These are phyloP conservation scores for Sebastes nivosus DNA, from an alignment of 2,797 vertebrate species.

Conservation along the genomic window DNA sequence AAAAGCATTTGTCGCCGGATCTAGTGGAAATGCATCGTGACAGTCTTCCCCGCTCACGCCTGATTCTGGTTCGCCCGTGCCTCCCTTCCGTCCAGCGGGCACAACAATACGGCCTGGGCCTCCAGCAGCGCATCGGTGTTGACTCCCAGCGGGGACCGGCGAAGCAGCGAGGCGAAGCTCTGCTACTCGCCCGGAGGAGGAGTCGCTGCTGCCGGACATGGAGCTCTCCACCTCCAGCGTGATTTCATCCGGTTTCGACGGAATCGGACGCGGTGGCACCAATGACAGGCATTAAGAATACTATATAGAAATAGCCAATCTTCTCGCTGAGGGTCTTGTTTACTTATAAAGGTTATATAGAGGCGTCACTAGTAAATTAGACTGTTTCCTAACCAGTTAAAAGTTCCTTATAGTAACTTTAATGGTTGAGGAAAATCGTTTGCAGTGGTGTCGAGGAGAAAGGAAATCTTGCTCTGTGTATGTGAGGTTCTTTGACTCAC, in stretches of 20 bases:
- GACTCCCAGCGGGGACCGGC: too few species aligned
- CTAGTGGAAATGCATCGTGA: too few species aligned
- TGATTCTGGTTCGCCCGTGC: neutral
- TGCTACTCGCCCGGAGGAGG: too few species aligned
- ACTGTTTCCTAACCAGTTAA: neutral
- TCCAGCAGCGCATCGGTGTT: too few species aligned
- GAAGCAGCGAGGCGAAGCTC: too few species aligned
- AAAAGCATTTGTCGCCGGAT: too few species aligned
- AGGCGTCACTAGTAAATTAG: neutral
- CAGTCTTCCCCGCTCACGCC: neutral
- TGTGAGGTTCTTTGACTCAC: neutral
- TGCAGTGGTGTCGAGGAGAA: neutral
- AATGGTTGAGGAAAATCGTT: neutral
- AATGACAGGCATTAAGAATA: neutral
- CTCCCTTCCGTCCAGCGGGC: neutral
- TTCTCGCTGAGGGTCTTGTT: neutral
- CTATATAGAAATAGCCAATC: neutral
- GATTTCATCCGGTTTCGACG: too few species aligned
- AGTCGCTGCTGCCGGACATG: too few species aligned
- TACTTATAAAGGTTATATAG: neutral
- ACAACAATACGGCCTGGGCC: too few species aligned
- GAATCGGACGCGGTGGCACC: neutral
- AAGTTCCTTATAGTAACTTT: neutral
- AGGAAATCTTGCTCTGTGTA: neutral
- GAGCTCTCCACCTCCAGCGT: too few species aligned